Base-by-base conservation (phyloP, 2,113 vertebrate genomes). In the Aix galericulata region DNA sequence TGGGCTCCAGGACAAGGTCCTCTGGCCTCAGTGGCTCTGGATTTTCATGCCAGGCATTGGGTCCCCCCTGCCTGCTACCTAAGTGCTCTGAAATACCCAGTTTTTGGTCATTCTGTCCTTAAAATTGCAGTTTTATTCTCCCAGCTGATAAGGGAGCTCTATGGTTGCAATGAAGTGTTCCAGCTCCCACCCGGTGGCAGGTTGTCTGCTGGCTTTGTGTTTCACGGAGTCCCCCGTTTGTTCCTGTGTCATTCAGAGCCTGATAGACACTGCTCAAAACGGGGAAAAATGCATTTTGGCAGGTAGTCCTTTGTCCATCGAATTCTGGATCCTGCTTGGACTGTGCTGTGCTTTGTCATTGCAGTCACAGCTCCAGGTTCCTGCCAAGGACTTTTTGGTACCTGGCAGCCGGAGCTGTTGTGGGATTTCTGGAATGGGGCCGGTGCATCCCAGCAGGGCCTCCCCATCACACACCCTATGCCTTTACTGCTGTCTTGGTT, bases 61-160 rank as follows among this genome's bases (percentile, higher is more conserved):
- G 53, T 67, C 53, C 25, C 31, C 56, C 50, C 40, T 22, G 48
- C 13, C 38, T 48, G 72, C 27, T 46, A n/a, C 55, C n/a, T 25
- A 40, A 14, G 40, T 27, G 21, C 13, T 46, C 44, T 4, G 1
- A 29, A 67, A 17, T 11, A 32, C 7, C 48, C 58, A 2, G 0
- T 13, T 27, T 73, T 53, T 21, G 32, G 32, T 44, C 2, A 1
- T 23, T 59, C n/a, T 48, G 38, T 22, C 60, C 46, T 62, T 34
- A 40, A 40, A 55, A 55, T 34, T n/a, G 29, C 8, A 20, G 29
- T 11, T 21, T 27, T 8, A 31, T 16, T 56, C 2, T 0, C 12
- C 16, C 29, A 5, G 7, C 46, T n/a, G 1, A 0, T 22, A 5
- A 22, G n/a, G 38, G 38, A 62, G 38, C 38, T 14, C 25, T 17